Percentiles rank a stretch among this genome's conserved stretches.
These are phyloP conservation scores for Dinoponera quadriceps DNA, from an alignment of 1,140 invertebrate genomes.

Conservation along the genomic window DNA sequence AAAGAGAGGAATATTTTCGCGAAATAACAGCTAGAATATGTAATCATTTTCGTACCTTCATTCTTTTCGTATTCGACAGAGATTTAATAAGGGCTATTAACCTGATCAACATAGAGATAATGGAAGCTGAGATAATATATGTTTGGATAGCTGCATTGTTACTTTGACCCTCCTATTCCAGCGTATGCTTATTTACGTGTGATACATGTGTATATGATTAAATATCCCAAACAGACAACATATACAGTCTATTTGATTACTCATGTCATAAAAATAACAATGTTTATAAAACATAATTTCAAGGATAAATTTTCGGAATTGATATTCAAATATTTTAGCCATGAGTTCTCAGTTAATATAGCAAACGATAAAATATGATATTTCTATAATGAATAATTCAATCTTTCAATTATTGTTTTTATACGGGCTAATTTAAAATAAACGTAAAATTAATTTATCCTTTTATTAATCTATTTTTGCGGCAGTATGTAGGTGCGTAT, in stretches of 20 bases:
- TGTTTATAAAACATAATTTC: neutral
- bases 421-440: neutral
- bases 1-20: neutral
- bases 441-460: neutral
- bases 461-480: neutral
- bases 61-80: neutral
- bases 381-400: neutral
- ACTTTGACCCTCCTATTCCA: too few species aligned
- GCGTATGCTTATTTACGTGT: too few species aligned
- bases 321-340: neutral
- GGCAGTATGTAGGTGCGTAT: too few species aligned
- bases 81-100: conserved; percentile 14
- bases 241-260: neutral
- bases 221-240: neutral
- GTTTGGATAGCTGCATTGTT: neutral
- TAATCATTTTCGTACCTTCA: neutral
- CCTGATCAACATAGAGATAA: too few species aligned
- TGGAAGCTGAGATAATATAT: neutral
- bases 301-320: neutral
- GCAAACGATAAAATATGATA: neutral
- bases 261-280: neutral
- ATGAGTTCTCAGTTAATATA: neutral
- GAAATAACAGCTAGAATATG: neutral
- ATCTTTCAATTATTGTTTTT: neutral
- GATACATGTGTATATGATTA: neutral